A percentile compares a stretch with the other conserved stretches of the same genome.
These are phyloP conservation scores for Coptodon rendalli DNA, from an alignment of 2,113 vertebrate genomes.

Conservation along the genomic window DNA sequence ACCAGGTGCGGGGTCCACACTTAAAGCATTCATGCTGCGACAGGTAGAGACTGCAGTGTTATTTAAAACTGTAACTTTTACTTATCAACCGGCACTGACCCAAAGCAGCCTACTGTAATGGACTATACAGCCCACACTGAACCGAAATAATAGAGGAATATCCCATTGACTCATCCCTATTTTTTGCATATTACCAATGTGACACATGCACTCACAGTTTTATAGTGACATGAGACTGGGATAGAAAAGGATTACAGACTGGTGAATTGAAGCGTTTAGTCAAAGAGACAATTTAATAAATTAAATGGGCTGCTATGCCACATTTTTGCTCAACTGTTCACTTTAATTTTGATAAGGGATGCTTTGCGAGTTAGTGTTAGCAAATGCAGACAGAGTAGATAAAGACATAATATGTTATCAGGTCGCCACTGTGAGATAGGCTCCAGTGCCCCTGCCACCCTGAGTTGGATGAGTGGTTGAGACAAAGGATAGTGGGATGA, in stretches of 20 bases:
- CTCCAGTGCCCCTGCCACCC: background rate
- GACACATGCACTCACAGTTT: background rate
- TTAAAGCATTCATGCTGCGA: too few relatives aligned
- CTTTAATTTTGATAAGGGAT: background rate
- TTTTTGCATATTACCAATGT: background rate
- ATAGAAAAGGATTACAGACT: background rate
- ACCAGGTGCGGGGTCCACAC: slow-evolving; percentile 62
- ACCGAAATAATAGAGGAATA: background rate
- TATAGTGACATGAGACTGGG: background rate
- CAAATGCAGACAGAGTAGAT: background rate
- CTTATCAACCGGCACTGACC: background rate
- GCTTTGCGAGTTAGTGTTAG: background rate
- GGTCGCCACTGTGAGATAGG: background rate
- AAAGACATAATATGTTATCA: background rate
- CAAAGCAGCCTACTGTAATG: background rate
- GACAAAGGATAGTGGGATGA: background rate
- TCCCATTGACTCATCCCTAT: background rate
- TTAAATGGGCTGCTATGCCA: background rate
- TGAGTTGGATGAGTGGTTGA: background rate
- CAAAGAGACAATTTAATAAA: background rate
- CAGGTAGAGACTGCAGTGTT: background rate
- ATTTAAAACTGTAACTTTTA: background rate
- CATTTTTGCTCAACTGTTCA: background rate
- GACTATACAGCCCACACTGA: background rate
- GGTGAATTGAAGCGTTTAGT: background rate